phyloP scores from a whole-genome alignment of 2,888 invertebrate genomes.

The Deladenus siricidicola region DNA sequence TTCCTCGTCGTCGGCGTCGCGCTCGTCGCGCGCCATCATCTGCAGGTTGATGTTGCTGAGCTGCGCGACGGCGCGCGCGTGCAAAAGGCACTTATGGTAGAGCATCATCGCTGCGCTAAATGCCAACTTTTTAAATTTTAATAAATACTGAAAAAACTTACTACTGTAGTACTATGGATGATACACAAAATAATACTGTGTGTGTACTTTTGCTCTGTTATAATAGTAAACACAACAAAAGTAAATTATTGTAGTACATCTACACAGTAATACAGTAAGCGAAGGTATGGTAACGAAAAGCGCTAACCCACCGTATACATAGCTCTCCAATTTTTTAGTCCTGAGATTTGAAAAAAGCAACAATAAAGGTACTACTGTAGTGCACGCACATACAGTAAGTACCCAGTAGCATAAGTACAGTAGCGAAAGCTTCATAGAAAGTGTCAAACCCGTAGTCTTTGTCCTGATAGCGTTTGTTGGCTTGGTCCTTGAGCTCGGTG shows the following conservation, averaged over 20 bases:
- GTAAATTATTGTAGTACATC: too few species aligned
- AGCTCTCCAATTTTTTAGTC: too few species aligned
- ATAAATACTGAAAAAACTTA: not conserved
- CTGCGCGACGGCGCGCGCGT: not conserved
- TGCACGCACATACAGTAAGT: not conserved
- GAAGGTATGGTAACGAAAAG: too few species aligned
- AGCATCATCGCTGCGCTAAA: slow-evolving; percentile 2
- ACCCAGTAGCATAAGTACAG: not conserved
- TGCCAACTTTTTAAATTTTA: too few species aligned
- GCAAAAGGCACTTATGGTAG: slow-evolving; percentile 2
- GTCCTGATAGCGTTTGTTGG: slow-evolving; percentile 4
- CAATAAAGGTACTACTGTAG: too few species aligned
- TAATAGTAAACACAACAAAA: too few species aligned
- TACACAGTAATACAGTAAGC: too few species aligned
- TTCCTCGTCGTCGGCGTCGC: not conserved
- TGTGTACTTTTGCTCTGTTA: too few species aligned
- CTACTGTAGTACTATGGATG: too few species aligned
- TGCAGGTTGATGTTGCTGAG: not conserved
- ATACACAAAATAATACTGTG: too few species aligned
- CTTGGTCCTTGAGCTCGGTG: slow-evolving; percentile 6
- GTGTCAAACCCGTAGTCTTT: slow-evolving; percentile 6
- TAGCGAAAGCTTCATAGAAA: not conserved
- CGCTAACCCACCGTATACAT: too few species aligned
- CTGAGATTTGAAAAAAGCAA: too few species aligned
- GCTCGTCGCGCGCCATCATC: slow-evolving; percentile 5